Percentiles rank a stretch among this genome's conserved stretches.
Conservation (phyloP, 1,140 invertebrate genomes). For the Macrostomum lignano region DNA sequence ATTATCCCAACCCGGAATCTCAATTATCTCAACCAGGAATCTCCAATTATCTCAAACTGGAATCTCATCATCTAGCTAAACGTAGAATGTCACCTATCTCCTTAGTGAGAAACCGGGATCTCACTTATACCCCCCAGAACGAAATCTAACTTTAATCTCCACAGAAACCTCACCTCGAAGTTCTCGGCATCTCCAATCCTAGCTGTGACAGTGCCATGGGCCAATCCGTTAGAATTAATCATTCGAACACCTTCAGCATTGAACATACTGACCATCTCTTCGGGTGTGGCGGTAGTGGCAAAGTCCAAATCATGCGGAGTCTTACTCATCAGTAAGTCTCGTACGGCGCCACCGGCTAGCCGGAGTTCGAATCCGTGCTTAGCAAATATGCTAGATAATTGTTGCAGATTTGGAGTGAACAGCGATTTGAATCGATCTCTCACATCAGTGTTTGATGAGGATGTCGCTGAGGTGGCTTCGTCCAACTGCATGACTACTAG, state of each 20-base stretch:
- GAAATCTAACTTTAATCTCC: background rate
- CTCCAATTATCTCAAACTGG: background rate
- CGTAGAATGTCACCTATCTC: background rate
- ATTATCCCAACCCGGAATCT: too few relatives aligned
- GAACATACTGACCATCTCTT: constrained; percentile 84
- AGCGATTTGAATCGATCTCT: too few relatives aligned
- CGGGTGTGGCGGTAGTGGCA: constrained; percentile 77
- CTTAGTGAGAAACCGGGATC: background rate
- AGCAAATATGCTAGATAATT: background rate
- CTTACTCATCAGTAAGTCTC: constrained; percentile 64
- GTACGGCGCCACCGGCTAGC: constrained; percentile 67
- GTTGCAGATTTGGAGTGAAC: background rate
- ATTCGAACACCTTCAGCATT: constrained; percentile 50
- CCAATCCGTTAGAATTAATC: constrained; percentile 72
- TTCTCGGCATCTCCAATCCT: constrained; percentile 76
- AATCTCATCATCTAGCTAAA: background rate
- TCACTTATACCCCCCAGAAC: background rate
- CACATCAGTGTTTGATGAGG: too few relatives aligned
- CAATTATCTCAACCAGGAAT: background rate
- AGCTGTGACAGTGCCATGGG: constrained; percentile 87
- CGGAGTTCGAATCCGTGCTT: constrained; percentile 34
- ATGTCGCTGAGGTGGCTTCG: too few relatives aligned
- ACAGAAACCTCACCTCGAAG: constrained; percentile 39
- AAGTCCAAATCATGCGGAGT: constrained; percentile 76
- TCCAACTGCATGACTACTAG: too few relatives aligned